Percentiles rank a stretch among this genome's conserved stretches.
Evolutionary conservation across 2,888 invertebrate species (phyloP).

Genomic region (Heliconius erato): DNA sequence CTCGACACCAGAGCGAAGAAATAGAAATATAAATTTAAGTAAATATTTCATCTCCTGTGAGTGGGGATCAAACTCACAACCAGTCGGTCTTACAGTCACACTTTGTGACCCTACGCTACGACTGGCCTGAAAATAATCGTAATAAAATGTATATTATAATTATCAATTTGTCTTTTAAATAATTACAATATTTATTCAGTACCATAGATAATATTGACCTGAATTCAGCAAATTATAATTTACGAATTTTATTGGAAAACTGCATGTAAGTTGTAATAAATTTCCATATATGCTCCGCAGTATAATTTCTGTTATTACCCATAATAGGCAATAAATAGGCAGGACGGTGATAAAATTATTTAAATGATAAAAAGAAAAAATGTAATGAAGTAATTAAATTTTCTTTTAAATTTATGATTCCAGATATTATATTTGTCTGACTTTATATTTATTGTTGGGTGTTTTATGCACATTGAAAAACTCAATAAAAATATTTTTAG

Average conservation of each 20-base stretch:
- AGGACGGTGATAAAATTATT: conserved; percentile 10
- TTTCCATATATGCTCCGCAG: conserved; percentile 16
- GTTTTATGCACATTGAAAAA: too few species aligned
- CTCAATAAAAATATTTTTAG: too few species aligned
- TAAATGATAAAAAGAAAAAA: neutral
- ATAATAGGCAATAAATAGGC: conserved; percentile 4
- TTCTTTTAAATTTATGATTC: neutral
- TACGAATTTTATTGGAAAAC: conserved; percentile 5
- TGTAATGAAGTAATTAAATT: neutral
- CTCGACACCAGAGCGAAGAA: too few species aligned
- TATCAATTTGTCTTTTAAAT: neutral
- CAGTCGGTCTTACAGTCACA: too few species aligned
- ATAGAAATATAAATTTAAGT: too few species aligned
- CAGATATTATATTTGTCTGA: too few species aligned
- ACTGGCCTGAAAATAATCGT: too few species aligned
- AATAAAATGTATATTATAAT: too few species aligned
- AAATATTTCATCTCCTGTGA: too few species aligned
- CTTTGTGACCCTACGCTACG: too few species aligned
- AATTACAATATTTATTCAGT: neutral
- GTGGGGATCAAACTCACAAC: too few species aligned
- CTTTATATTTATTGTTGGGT: too few species aligned
- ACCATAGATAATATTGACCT: neutral
- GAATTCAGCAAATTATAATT: neutral
- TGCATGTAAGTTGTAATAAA: conserved; percentile 25
- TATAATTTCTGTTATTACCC: conserved; percentile 18